phyloP scores from a whole-genome alignment of 2,113 vertebrate genomes.

The Anolis sagrei region DNA sequence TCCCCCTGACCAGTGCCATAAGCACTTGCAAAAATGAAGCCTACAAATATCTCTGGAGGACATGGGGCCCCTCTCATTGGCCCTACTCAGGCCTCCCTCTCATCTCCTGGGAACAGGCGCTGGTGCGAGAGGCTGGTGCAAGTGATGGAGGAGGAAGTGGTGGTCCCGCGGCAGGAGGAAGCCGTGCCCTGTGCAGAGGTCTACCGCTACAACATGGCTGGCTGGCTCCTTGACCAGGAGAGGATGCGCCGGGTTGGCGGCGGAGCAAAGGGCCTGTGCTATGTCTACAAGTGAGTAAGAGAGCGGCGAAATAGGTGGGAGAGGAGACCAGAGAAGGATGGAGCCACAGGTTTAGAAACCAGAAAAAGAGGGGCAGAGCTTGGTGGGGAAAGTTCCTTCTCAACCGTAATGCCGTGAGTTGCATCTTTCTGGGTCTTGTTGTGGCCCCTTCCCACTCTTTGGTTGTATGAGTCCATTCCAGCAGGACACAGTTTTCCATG shows the following conservation, averaged over 20 bases:
- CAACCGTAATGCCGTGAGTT: too few species aligned
- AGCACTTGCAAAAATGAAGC: too few species aligned
- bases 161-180: conserved; percentile 78
- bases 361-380: accelerated
- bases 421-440: too few species aligned
- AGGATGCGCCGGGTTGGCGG: conserved; percentile 71
- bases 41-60: too few species aligned
- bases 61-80: too few species aligned
- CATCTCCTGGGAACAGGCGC: conserved; percentile 66
- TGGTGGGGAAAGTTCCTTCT: neutral
- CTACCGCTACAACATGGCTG: conserved; percentile 82
- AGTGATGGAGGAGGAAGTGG: conserved; percentile 74
- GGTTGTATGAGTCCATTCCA: too few species aligned
- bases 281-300: conserved; percentile 85
- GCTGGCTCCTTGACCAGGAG: conserved; percentile 84
- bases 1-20: too few species aligned
- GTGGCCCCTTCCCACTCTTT: neutral
- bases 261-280: conserved; percentile 71
- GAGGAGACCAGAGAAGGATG: accelerated
- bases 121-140: conserved; percentile 82
- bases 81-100: too few species aligned
- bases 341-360: neutral
- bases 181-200: conserved; percentile 82
- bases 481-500: too few species aligned
- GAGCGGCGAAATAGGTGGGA: accelerated